phyloP scores from a whole-genome alignment of 2,797 vertebrate genomes.

The Pelobates cultripes region DNA sequence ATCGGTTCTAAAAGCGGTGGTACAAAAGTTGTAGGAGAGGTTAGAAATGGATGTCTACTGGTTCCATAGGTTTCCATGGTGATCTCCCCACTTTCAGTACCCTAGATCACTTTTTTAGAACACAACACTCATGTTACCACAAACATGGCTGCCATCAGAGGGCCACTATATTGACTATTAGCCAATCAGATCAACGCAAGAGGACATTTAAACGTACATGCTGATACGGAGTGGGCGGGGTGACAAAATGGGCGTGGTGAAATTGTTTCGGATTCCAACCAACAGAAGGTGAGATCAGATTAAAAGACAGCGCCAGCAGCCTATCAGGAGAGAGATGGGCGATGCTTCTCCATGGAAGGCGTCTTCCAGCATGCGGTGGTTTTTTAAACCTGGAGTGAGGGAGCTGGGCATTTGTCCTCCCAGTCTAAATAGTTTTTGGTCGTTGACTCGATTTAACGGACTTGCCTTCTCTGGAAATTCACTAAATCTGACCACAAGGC shows the following conservation, averaged over 20 bases:
- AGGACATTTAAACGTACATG: constrained; percentile 23
- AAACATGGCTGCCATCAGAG: no score
- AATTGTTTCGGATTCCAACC: neutral
- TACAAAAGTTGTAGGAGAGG: no score
- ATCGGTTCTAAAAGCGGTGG: no score
- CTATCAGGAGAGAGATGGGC: constrained; percentile 19
- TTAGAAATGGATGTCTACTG: no score
- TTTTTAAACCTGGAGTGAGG: constrained; percentile 13
- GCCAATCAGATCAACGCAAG: constrained; percentile 11
- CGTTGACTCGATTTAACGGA: neutral
- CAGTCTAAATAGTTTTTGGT: neutral
- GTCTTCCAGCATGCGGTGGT: neutral
- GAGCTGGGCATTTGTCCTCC: neutral
- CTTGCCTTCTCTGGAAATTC: neutral
- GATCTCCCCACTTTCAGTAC: no score
- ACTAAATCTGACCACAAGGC: neutral
- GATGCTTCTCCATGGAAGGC: neutral
- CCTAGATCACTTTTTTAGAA: no score
- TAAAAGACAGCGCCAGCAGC: constrained; percentile 1
- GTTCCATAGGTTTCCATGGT: no score
- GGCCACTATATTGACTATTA: no score
- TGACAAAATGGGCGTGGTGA: neutral
- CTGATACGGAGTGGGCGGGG: neutral
- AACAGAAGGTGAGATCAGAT: neutral
- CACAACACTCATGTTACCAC: no score